phyloP scores from a whole-genome alignment of 53 echinoderm and acorn worm genomes.

The Paracentrotus lividus region DNA sequence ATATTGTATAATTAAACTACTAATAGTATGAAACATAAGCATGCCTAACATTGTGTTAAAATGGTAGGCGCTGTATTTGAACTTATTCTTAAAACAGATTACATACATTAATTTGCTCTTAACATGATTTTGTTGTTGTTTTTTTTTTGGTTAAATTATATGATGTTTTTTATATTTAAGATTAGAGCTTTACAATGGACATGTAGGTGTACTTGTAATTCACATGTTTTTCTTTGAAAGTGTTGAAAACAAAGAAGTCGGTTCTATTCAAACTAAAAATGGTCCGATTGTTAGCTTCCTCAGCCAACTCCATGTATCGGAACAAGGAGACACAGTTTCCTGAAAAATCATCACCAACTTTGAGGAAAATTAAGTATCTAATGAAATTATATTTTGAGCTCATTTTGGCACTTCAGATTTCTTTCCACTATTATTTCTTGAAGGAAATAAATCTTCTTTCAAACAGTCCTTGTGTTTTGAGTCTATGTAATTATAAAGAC shows the following conservation, averaged over 20 bases:
- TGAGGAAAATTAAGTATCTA: conserved; percentile 35
- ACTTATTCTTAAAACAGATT: no score
- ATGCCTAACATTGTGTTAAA: no score
- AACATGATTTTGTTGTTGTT: no score
- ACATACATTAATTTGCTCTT: no score
- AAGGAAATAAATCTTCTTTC: conserved; percentile 3
- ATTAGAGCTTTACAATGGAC: no score
- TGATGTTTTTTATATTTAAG: no score
- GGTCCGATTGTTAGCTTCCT: conserved; percentile 29
- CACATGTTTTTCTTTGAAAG: conserved; percentile 35
- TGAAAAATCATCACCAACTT: conserved; percentile 22
- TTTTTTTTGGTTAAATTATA: no score
- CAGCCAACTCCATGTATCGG: background rate
- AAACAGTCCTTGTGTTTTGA: no score
- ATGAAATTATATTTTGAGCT: background rate
- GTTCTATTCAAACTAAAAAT: conserved; percentile 48
- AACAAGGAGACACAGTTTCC: conserved; percentile 51
- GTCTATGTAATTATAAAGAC: background rate
- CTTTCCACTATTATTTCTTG: background rate
- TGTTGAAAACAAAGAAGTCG: background rate
- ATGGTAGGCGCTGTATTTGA: no score
- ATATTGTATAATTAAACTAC: no score
- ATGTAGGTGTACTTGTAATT: no score
- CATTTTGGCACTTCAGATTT: conserved; percentile 6
- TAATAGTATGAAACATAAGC: no score